Conservation (phyloP, 2,888 invertebrate species). For the Vesta saturnalis region DNA sequence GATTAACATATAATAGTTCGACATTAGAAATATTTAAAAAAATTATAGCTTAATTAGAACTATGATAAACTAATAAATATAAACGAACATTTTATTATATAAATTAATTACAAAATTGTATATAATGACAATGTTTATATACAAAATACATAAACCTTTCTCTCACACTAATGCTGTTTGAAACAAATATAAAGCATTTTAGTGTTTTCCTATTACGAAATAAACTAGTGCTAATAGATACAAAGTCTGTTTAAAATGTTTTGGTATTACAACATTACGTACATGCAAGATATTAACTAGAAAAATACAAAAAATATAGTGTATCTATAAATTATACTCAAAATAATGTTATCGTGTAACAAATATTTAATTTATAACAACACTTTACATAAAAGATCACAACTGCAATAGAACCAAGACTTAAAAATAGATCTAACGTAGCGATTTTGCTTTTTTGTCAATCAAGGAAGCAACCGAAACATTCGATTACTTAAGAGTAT, state of each 20-base stretch:
- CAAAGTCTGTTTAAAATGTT: slow-evolving; percentile 15
- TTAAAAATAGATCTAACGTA: slow-evolving; percentile 17
- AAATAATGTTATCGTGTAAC: slow-evolving; percentile 13
- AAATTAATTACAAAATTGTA: slow-evolving; percentile 33
- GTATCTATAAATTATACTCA: slow-evolving; percentile 26
- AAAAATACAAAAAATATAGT: slow-evolving; percentile 36
- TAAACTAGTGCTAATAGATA: slow-evolving; percentile 14
- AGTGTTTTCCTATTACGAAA: slow-evolving; percentile 17
- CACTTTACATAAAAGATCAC: slow-evolving; percentile 30
- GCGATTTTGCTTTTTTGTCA: not conserved
- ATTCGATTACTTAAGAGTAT: not conserved
- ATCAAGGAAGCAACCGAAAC: not conserved
- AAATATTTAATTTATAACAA: slow-evolving; percentile 25
- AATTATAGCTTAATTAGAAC: slow-evolving; percentile 1
- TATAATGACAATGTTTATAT: slow-evolving; percentile 20
- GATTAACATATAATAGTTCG: slow-evolving; percentile 36
- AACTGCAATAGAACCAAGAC: slow-evolving; percentile 26
- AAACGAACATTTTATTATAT: slow-evolving; percentile 22
- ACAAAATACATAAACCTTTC: slow-evolving; percentile 7
- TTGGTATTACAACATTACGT: slow-evolving; percentile 19
- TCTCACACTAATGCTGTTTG: slow-evolving; percentile 34
- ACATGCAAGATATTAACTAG: slow-evolving; percentile 23
- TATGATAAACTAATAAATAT: slow-evolving; percentile 18
- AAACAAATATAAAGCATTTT: slow-evolving; percentile 34
- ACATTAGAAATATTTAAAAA: slow-evolving; percentile 29